Percentiles rank a stretch among this genome's conserved stretches.
phyloP scores from a whole-genome alignment of 2,113 vertebrate genomes.

The Sitta europaea region DNA sequence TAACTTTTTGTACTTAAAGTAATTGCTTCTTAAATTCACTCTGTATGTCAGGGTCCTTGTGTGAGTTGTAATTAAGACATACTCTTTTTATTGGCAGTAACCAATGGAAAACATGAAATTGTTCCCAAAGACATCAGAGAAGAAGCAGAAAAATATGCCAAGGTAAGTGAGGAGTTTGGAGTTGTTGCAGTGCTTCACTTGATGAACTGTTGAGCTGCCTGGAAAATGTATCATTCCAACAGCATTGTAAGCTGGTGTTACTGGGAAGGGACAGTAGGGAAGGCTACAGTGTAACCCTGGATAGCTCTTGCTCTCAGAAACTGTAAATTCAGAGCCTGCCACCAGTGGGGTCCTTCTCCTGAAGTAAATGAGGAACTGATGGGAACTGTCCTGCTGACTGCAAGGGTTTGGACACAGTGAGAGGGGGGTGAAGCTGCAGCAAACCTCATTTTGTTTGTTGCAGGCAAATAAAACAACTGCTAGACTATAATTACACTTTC shows the following conservation, averaged over 20 bases:
- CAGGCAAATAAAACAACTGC: not conserved
- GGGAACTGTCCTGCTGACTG: not conserved
- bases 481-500: not conserved
- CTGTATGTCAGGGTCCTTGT: not conserved
- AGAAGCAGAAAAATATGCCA: constrained; percentile 98
- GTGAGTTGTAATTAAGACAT: not conserved
- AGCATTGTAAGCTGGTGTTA: rapidly evolving
- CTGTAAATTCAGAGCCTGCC: not conserved
- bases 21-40: not conserved
- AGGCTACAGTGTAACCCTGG: not conserved
- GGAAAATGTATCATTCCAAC: not conserved
- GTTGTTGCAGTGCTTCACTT: not conserved
- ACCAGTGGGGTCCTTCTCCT: not conserved
- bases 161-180: constrained; percentile 71
- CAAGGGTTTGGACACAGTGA: not conserved
- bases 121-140: constrained; percentile 94
- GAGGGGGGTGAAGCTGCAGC: not conserved
- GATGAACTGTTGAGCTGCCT: not conserved
- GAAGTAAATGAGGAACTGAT: not conserved
- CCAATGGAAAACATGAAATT: constrained; percentile 92
- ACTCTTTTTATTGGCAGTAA: constrained; percentile 76
- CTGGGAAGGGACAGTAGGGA: not conserved
- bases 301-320: not conserved
- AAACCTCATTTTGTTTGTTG: not conserved
- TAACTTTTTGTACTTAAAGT: not conserved